Conservation (phyloP, 2,888 invertebrate species). For the Rhamnusium bicolor region DNA sequence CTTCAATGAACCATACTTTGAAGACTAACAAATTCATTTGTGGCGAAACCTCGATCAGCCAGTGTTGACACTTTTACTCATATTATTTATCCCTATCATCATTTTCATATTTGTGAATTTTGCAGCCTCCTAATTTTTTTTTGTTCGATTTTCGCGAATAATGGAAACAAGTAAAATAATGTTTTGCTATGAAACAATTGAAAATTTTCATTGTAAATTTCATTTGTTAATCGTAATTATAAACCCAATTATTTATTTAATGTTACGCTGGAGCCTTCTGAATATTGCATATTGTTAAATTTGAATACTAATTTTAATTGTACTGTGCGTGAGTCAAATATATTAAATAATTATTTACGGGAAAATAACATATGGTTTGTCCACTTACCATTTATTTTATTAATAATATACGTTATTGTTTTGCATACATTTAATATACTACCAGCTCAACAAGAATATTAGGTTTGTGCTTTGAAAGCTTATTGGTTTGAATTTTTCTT, state of each 20-base stretch:
- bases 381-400: background rate
- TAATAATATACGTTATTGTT: background rate
- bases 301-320: background rate
- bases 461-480: too few species aligned
- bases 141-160: too few species aligned
- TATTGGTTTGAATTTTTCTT: too few species aligned
- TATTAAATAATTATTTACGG: background rate
- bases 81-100: too few species aligned
- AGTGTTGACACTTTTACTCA: too few species aligned
- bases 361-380: background rate
- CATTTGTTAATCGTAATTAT: background rate
- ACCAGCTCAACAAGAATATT: too few species aligned
- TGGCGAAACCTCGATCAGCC: too few species aligned
- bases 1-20: too few species aligned
- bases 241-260: slow-evolving; percentile 13
- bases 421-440: too few species aligned
- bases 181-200: background rate
- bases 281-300: background rate
- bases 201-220: background rate
- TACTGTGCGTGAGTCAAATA: background rate
- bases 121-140: too few species aligned
- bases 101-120: too few species aligned
- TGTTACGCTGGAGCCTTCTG: background rate
- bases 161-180: background rate
- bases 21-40: too few species aligned